Conservation (phyloP, 23 tunicate species). For the Clavelina lepadiformis region DNA sequence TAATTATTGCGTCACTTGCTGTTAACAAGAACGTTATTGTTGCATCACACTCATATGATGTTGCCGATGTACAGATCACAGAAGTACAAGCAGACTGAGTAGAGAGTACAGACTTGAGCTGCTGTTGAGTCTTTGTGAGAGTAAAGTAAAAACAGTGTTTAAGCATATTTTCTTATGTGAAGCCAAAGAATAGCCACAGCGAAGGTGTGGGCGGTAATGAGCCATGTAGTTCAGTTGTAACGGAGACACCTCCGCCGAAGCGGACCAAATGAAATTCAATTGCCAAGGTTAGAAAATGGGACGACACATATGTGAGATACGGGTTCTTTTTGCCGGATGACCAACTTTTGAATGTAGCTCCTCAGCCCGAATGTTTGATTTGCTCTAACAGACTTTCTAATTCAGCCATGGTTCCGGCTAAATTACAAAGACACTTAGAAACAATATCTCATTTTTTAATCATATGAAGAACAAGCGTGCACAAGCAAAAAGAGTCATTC, state of each 20-base stretch:
- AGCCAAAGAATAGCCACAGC: slow-evolving; percentile 5
- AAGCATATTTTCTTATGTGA: slow-evolving; percentile 13
- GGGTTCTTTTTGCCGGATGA: slow-evolving; percentile 27
- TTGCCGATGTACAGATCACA: too few relatives aligned
- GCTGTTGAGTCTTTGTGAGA: slow-evolving; percentile 24
- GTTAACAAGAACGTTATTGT: slow-evolving; percentile 23
- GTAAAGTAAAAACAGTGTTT: slow-evolving; percentile 7
- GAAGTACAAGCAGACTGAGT: too few relatives aligned
- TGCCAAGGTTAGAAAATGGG: slow-evolving; percentile 18
- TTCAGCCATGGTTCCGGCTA: slow-evolving; percentile 29
- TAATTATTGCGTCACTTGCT: slow-evolving; percentile 22
- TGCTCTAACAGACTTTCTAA: slow-evolving; percentile 8
- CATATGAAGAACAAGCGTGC: slow-evolving; percentile 27
- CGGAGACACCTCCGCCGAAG: slow-evolving; percentile 2
- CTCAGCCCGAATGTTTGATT: slow-evolving; percentile 37
- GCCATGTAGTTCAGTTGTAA: slow-evolving; percentile 11
- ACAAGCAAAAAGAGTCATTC: slow-evolving; percentile 29
- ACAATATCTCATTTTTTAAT: slow-evolving; percentile 24
- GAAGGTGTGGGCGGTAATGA: slow-evolving; percentile 8
- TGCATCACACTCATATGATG: background rate
- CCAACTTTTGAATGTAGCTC: slow-evolving; percentile 16
- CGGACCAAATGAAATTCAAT: slow-evolving; percentile 7
- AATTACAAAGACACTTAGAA: slow-evolving; percentile 35
- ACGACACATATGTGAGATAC: slow-evolving; percentile 10
- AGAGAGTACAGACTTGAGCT: slow-evolving; percentile 4